Percentiles rank a stretch among this genome's conserved stretches.
phyloP scores from a whole-genome alignment of 2,797 vertebrate genomes.

The Enteromius unitaeniatus region DNA sequence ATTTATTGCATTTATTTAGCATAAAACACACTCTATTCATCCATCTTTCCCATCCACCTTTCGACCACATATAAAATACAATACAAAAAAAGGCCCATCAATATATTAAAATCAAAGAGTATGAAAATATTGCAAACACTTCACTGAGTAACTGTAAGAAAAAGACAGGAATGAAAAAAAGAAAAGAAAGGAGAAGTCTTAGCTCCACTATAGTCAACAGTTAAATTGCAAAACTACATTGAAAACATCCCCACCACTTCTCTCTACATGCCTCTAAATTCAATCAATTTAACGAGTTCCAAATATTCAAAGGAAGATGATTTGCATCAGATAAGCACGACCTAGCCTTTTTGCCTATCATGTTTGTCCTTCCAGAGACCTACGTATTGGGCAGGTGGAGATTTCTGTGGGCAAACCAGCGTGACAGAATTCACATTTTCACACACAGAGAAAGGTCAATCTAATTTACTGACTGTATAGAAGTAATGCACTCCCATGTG shows the following conservation, averaged over 20 bases:
- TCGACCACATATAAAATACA: neutral
- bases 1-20: too few relatives aligned
- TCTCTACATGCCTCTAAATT: slow-evolving; percentile 9
- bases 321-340: neutral
- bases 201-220: neutral
- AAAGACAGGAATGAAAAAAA: neutral
- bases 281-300: slow-evolving; percentile 3
- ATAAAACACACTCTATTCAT: too few relatives aligned
- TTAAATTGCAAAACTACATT: slow-evolving; percentile 5
- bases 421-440: slow-evolving; percentile 32
- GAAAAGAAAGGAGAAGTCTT: neutral
- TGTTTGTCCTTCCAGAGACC: slow-evolving; percentile 22
- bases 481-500: slow-evolving; percentile 43
- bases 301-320: slow-evolving; percentile 25
- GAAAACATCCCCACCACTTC: neutral
- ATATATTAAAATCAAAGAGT: neutral
- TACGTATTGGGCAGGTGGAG: slow-evolving; percentile 27
- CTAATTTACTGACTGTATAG: slow-evolving; percentile 46
- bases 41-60: too few relatives aligned
- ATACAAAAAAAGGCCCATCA: neutral
- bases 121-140: neutral
- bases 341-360: neutral
- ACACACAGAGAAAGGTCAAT: slow-evolving; percentile 53
- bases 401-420: slow-evolving; percentile 28
- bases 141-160: neutral